These are phyloP conservation scores for Triops cancriformis DNA, from an alignment of 1,140 invertebrate species.

Conservation along the genomic window DNA sequence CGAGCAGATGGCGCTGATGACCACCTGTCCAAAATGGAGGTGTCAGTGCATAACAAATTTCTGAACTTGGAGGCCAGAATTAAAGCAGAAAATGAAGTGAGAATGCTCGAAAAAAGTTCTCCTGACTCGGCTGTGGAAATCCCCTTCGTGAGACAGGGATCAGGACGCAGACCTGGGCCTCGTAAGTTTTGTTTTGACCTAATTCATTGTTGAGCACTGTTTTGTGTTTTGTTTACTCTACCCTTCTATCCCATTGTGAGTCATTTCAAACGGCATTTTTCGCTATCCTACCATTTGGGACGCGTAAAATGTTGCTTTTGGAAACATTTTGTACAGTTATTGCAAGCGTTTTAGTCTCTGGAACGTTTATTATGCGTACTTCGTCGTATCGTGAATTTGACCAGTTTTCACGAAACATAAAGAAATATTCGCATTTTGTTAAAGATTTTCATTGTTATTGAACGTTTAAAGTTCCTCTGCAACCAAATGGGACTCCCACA, in stretches of 20 bases:
- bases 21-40: slow-evolving; percentile 12
- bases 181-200: slow-evolving; percentile 1
- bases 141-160: slow-evolving; percentile 25
- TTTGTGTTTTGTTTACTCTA: slow-evolving; percentile 22
- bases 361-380: slow-evolving; percentile 17
- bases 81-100: slow-evolving; percentile 23
- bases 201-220: background rate
- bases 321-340: background rate
- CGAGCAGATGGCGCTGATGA: background rate
- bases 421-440: background rate
- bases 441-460: background rate
- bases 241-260: slow-evolving; percentile 15
- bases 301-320: background rate
- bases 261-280: background rate
- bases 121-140: slow-evolving; percentile 18
- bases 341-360: slow-evolving; percentile 17
- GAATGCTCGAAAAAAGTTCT: slow-evolving; percentile 19
- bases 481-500: slow-evolving; percentile 28
- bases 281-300: background rate
- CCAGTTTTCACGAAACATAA: slow-evolving; percentile 14
- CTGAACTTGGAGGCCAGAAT: slow-evolving; percentile 24
- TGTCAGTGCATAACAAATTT: slow-evolving; percentile 19
- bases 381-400: background rate
- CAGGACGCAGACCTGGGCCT: slow-evolving; percentile 26
- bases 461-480: slow-evolving; percentile 27